Conservation (phyloP, 2,113 vertebrate species). For the Lipophrys pholis region DNA sequence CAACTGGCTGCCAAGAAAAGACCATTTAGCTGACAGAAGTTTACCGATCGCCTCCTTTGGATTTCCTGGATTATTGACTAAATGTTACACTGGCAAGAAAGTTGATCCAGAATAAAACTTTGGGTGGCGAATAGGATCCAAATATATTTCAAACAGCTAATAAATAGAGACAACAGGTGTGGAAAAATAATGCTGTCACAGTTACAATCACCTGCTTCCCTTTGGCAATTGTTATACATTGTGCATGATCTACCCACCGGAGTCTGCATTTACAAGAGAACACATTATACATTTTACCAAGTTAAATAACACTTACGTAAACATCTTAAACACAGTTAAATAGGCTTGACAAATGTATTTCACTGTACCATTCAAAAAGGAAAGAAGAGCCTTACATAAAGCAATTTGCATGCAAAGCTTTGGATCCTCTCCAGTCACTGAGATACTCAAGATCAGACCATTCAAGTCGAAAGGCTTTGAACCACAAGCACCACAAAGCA, state of each 20-base stretch:
- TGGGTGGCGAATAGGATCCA: constrained; percentile 41
- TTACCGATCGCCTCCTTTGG: constrained; percentile 11
- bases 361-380: constrained; percentile 59
- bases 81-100: constrained; percentile 7
- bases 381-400: constrained; percentile 52
- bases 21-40: constrained; percentile 48
- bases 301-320: constrained; percentile 51
- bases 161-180: constrained; percentile 13
- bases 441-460: constrained; percentile 28
- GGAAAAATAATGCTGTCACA: constrained; percentile 8
- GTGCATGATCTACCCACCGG: constrained; percentile 25
- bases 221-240: constrained; percentile 21
- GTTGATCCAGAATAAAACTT: constrained; percentile 28
- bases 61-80: constrained; percentile 14
- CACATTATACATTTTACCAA: constrained; percentile 47
- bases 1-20: constrained; percentile 54
- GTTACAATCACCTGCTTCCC: constrained; percentile 16
- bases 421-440: constrained; percentile 38
- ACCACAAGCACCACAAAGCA: constrained; percentile 30
- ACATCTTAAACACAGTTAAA: constrained; percentile 57
- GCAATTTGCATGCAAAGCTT: constrained; percentile 67
- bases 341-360: constrained; percentile 41
- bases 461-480: constrained; percentile 57
- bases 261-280: constrained; percentile 38
- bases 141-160: constrained; percentile 24